Evolutionary conservation across 1,140 invertebrate species (phyloP), one percentile per base, ranked within the genome.

Genomic region (Neotoxoptera formosana): DNA sequence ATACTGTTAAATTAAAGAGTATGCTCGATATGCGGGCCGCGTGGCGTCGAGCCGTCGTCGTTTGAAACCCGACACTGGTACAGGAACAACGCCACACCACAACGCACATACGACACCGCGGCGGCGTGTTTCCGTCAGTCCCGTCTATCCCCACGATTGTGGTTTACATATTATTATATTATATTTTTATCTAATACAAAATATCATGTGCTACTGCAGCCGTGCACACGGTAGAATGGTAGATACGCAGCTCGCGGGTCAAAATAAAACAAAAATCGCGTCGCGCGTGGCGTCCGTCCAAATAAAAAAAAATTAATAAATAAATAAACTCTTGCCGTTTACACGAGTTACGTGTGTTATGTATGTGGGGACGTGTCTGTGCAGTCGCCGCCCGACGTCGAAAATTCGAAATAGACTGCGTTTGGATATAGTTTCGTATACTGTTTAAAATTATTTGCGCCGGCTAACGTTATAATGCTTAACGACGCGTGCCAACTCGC

Each of bases 361-460:
- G 30, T 76, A n/a, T 30, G 14, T 4, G 11, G 30, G 4, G 47
- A n/a, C 17, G 17, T 76, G 30, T 17, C 60, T n/a, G n/a, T 2
- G 41, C 25, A 84, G 25, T 25, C 41, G 86, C 36, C n/a, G 48
- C 11, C 51, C 48, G 87, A 89, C 8, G 25, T 89, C 48, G 34
- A n/a, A n/a, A n/a, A n/a, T n/a, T n/a, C n/a, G n/a, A 89, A 89
- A 89, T 89, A 89, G 34, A 89, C 48, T 34, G n/a, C 87, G 87
- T 89, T 89, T 53, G 34, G 36, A 34, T 76, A 88, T 88, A 51
- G 30, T 88, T 88, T 88, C 48, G 45, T 34, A 11, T 23, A 34
- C 86, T 47, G 14, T 87, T 48, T 48, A 48, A n/a, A 48, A 87
- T 20, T 48, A 48, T 87, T 87, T 48, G 30, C 47, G 20, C 1